These are phyloP conservation scores for Aleadryas rufinucha DNA, from an alignment of 2,113 vertebrate genomes.

Conservation along the genomic window DNA sequence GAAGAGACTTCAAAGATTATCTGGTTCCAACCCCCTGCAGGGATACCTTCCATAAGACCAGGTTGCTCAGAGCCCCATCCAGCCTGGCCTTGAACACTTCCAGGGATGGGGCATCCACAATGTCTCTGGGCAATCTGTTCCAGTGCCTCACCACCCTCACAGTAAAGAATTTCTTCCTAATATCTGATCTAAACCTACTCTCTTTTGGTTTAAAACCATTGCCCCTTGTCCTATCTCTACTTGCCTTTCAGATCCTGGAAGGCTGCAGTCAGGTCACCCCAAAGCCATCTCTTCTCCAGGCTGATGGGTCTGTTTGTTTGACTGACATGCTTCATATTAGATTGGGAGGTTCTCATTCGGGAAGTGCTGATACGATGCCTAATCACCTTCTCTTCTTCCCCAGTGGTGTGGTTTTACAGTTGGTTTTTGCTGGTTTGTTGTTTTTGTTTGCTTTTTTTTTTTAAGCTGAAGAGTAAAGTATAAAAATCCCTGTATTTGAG, in stretches of 20 bases:
- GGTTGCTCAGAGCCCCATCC: not conserved
- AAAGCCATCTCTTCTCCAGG: not conserved
- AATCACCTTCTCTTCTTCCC: not conserved
- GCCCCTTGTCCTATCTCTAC: not conserved
- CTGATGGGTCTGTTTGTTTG: not conserved
- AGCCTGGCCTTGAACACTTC: not conserved
- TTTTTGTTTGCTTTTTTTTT: not conserved
- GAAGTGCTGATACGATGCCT: not conserved
- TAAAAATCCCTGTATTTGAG: not conserved
- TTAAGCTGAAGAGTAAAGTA: not conserved
- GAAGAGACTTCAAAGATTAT: not conserved
- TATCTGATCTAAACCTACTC: not conserved
- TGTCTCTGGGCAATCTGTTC: accelerated
- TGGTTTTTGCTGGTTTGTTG: not conserved
- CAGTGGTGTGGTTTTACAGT: not conserved
- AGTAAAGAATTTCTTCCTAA: not conserved
- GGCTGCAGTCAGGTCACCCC: not conserved
- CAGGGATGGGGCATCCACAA: not conserved
- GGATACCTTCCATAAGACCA: not conserved
- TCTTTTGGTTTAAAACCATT: not conserved
- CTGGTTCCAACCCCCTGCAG: not conserved
- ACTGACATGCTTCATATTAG: not conserved
- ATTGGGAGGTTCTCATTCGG: not conserved
- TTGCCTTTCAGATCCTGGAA: not conserved
- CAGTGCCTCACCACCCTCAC: not conserved